phyloP scores from a whole-genome alignment of 2,113 vertebrate species.

The Chlamydotis undulata region DNA sequence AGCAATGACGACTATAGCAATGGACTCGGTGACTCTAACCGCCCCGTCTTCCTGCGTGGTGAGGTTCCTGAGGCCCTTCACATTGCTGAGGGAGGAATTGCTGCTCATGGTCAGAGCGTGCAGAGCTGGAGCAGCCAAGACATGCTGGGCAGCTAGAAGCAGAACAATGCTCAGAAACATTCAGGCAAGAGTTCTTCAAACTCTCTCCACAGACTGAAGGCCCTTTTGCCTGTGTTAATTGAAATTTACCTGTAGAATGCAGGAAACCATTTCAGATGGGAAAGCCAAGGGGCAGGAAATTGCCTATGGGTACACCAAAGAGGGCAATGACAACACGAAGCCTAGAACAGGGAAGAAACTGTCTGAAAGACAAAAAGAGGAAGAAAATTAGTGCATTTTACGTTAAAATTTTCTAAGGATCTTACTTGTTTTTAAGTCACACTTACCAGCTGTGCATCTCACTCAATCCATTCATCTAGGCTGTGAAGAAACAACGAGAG shows the following conservation, averaged over 20 bases:
- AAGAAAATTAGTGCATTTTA: neutral
- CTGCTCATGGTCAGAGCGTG: conserved; percentile 86
- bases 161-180: neutral
- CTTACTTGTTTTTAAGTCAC: neutral
- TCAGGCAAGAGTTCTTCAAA: neutral
- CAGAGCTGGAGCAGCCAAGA: conserved; percentile 46
- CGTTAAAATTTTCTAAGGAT: neutral
- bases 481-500: neutral
- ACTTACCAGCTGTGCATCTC: neutral
- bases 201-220: neutral
- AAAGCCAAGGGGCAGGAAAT: neutral
- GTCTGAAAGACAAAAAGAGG: neutral
- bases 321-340: neutral
- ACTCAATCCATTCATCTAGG: neutral
- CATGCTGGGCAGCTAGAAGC: conserved; percentile 72
- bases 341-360: neutral
- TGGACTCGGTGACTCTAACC: conserved; percentile 79
- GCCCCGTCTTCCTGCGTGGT: conserved; percentile 62
- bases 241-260: conserved; percentile 23
- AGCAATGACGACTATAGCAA: conserved; percentile 88
- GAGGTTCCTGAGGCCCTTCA: conserved; percentile 77
- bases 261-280: conserved; percentile 20
- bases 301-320: neutral
- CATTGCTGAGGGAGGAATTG: conserved; percentile 81
- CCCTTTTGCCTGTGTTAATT: neutral